These are phyloP conservation scores for Chaetophractus vellerosus DNA, from an alignment of 2,797 vertebrate genomes.

Conservation along the genomic window DNA sequence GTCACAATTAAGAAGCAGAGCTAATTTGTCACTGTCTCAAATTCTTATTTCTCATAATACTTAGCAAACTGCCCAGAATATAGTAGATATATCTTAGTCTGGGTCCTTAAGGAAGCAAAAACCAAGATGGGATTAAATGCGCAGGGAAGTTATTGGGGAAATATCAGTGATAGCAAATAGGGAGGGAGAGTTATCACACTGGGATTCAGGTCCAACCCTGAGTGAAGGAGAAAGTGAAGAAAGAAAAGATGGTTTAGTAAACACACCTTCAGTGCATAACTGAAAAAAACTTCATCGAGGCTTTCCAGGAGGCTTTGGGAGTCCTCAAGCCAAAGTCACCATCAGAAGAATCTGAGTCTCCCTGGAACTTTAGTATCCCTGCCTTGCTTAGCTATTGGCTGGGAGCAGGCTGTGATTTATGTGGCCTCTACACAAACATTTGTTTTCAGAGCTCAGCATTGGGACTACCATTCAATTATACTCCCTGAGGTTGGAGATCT, in stretches of 20 bases:
- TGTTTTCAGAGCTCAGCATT: background rate
- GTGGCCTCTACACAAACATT: background rate
- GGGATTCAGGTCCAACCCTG: background rate
- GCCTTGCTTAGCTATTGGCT: background rate
- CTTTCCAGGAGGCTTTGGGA: background rate
- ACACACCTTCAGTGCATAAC: background rate
- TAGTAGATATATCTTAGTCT: background rate
- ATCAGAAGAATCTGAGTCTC: background rate
- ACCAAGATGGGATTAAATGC: background rate
- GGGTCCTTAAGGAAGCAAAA: background rate
- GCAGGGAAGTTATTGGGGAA: background rate
- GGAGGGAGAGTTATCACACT: background rate
- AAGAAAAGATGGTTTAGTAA: background rate
- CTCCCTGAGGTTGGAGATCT: background rate
- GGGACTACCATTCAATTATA: background rate
- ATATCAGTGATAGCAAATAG: background rate
- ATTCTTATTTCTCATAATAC: background rate
- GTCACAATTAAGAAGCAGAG: background rate
- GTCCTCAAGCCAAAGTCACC: background rate
- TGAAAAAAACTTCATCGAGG: background rate
- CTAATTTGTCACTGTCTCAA: background rate
- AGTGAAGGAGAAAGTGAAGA: background rate
- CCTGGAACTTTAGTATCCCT: background rate
- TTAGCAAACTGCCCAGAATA: background rate
- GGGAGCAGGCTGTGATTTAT: background rate